These are phyloP conservation scores for Sebastiscus tertius DNA, from an alignment of 2,797 vertebrate genomes.

Conservation along the genomic window DNA sequence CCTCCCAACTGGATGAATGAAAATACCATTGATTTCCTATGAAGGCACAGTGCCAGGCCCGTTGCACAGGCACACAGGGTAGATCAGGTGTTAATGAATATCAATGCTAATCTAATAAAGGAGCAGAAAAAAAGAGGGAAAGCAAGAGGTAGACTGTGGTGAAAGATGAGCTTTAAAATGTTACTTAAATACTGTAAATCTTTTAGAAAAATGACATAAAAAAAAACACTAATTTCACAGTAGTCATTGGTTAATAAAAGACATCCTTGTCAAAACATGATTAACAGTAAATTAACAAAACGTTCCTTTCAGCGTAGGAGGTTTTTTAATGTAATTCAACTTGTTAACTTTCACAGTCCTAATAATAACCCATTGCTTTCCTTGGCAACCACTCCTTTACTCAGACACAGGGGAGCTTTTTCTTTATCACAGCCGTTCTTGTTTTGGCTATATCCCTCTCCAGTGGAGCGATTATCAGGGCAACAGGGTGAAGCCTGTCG, in stretches of 20 bases:
- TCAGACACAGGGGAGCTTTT: slow-evolving; percentile 35
- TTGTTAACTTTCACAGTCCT: background rate
- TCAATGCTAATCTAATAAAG: slow-evolving; percentile 72
- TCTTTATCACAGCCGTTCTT: slow-evolving; percentile 43
- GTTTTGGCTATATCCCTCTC: slow-evolving; percentile 43
- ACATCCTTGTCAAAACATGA: background rate
- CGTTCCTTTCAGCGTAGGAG: background rate
- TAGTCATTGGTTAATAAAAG: background rate
- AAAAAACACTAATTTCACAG: background rate
- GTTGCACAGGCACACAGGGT: slow-evolving; percentile 47
- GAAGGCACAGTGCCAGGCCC: slow-evolving; percentile 55
- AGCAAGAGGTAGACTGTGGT: background rate
- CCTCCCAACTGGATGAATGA: slow-evolving; percentile 64
- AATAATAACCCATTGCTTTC: background rate
- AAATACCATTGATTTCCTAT: slow-evolving; percentile 80
- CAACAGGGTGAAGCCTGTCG: slow-evolving; percentile 50
- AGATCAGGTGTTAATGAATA: slow-evolving; percentile 78
- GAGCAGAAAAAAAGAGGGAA: slow-evolving; percentile 8
- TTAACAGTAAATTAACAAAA: background rate
- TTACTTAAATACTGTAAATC: background rate
- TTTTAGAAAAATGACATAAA: background rate
- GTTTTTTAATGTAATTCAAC: background rate
- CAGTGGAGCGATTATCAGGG: slow-evolving; percentile 57
- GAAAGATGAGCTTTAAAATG: slow-evolving; percentile 22
- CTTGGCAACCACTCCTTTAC: slow-evolving; percentile 7